Conservation (phyloP, 1,140 invertebrate genomes). For the Hylaeus anthracinus region DNA sequence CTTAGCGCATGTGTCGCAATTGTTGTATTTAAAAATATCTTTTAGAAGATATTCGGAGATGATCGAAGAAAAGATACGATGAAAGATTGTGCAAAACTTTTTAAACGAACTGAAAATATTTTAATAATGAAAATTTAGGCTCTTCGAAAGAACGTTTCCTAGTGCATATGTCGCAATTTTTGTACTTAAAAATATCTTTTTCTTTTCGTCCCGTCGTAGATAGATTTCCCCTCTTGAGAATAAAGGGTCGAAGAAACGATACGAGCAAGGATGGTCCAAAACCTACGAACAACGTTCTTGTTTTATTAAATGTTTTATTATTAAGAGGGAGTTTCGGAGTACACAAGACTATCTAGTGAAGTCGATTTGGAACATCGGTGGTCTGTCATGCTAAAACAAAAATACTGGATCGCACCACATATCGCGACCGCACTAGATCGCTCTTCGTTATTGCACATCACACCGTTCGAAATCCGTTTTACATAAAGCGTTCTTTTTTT, state of each 20-base stretch:
- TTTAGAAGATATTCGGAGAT: too few species aligned
- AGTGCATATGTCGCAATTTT: too few species aligned
- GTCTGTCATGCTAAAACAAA: conserved; percentile 67
- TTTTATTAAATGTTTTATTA: conserved; percentile 76
- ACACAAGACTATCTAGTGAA: conserved; percentile 71
- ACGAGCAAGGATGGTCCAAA: neutral
- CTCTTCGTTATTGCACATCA: conserved; percentile 62
- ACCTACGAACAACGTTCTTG: neutral
- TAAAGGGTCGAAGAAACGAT: neutral
- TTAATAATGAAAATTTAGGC: too few species aligned
- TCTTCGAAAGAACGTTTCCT: too few species aligned
- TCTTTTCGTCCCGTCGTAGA: too few species aligned
- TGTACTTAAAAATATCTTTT: too few species aligned
- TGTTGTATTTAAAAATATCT: too few species aligned
- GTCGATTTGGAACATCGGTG: conserved; percentile 64
- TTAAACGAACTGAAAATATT: too few species aligned
- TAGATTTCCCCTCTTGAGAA: too few species aligned
- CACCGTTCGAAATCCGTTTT: conserved; percentile 48
- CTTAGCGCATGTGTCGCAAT: too few species aligned
- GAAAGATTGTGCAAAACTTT: too few species aligned
- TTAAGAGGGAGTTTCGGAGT: conserved; percentile 70
- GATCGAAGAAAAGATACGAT: too few species aligned
- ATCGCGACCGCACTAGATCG: conserved; percentile 30
- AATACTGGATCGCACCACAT: conserved; percentile 64
- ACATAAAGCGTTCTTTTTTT: conserved; percentile 18